Base-by-base conservation (phyloP, 2,888 invertebrate species). In the Pristionchus entomophagus region DNA sequence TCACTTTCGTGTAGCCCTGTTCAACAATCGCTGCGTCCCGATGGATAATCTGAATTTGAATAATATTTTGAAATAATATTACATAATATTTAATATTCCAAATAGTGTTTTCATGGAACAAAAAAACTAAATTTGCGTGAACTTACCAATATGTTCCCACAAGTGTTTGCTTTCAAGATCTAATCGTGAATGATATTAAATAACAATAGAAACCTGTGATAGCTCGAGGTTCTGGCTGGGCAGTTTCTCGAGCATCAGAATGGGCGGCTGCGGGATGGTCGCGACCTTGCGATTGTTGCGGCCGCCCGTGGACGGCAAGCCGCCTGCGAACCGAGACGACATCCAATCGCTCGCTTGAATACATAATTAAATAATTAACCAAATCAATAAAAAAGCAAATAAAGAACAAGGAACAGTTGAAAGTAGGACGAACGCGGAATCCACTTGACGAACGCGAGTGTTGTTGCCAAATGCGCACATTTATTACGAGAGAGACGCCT, bases 1-100 rank as follows among this genome's bases (percentile, higher is more conserved):
- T 45, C 17, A 84, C 69, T 32, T 84, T 84, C 35, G 84, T 84
- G 49, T 51, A 84, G 19, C 73, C 69, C 26, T 83, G 29, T 26
- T 83, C 45, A 14, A n/a, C 26, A 12, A 14, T 80, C 22, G 22
- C 49, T 19, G 77, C 59, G 22, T 49, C 80, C 4, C 85, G 51
- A 53, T 77, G 51, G 1, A 51, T 32, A 2, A 32, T 32, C 51
- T 51, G 12, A 26, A 32, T 14, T 35, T n/a, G 19, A n/a, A 32
- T 2, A 80, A 49, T 2, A n/a, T n/a, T n/a, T n/a, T n/a, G n/a
- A n/a, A n/a, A n/a, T n/a, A n/a, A n/a, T n/a, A n/a, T n/a, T n/a
- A n/a, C n/a, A n/a, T n/a, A n/a, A n/a, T n/a, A n/a, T n/a, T n/a
- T n/a, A n/a, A n/a, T n/a, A n/a, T n/a, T n/a, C n/a, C n/a, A n/a